phyloP scores from a whole-genome alignment of 2,888 invertebrate species.

The Drosophila histrio region DNA sequence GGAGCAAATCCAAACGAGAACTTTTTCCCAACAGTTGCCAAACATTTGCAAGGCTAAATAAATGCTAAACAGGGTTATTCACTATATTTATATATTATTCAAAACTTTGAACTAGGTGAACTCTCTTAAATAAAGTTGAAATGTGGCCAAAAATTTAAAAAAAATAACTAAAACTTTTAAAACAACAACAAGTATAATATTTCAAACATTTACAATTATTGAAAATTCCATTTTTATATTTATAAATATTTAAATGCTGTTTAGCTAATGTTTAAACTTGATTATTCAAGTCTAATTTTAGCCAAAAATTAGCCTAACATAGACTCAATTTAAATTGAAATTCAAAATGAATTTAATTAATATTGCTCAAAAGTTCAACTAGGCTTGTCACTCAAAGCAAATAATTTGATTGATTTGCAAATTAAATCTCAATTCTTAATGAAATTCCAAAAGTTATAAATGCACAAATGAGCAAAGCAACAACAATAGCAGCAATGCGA shows the following conservation, averaged over 20 bases:
- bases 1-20: constrained; percentile 14
- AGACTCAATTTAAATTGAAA: background rate
- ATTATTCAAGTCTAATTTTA: too few species aligned
- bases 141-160: background rate
- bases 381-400: background rate
- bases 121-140: background rate
- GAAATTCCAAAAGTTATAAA: constrained; percentile 44
- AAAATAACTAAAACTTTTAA: background rate
- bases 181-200: too few species aligned
- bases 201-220: too few species aligned
- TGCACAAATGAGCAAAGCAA: constrained; percentile 1
- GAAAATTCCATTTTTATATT: background rate
- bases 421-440: constrained; percentile 20
- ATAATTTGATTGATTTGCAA: constrained; percentile 20
- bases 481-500: constrained; percentile 7
- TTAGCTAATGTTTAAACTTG: background rate
- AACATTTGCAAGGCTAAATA: constrained; percentile 20
- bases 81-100: background rate
- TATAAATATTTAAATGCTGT: background rate
- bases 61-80: constrained; percentile 21
- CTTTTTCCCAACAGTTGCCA: constrained; percentile 6
- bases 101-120: background rate
- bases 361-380: background rate
- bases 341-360: constrained; percentile 1
- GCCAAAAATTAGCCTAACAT: background rate